Conservation (phyloP, 2,797 vertebrate genomes). For the Poeciliopsis presidionis region DNA sequence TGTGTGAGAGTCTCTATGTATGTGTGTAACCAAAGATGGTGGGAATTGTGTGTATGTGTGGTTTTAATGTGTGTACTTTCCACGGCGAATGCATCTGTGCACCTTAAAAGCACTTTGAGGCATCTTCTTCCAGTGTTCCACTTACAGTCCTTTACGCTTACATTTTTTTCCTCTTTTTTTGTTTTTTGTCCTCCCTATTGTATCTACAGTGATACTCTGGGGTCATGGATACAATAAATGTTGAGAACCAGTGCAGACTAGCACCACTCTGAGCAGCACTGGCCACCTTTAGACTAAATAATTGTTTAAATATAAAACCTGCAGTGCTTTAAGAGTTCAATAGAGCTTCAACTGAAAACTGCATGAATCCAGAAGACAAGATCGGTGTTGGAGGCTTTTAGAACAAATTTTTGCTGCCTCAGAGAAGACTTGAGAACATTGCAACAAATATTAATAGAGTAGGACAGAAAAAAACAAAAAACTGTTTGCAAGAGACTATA, state of each 20-base stretch:
- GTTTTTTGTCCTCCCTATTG: slow-evolving; percentile 34
- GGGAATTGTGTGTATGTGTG: neutral
- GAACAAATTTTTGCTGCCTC: neutral
- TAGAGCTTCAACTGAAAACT: slow-evolving; percentile 7
- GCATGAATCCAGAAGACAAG: neutral
- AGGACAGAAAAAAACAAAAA: neutral
- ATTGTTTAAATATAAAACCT: slow-evolving; percentile 29
- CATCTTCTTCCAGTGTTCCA: slow-evolving; percentile 55
- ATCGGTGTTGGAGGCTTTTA: neutral
- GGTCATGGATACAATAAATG: slow-evolving; percentile 61
- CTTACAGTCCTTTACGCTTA: slow-evolving; percentile 48
- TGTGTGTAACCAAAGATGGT: neutral
- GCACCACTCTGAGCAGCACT: neutral
- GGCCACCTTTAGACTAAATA: neutral
- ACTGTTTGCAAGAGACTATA: neutral
- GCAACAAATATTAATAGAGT: neutral
- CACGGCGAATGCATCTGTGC: slow-evolving; percentile 37
- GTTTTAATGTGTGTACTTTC: slow-evolving; percentile 20
- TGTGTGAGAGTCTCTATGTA: slow-evolving; percentile 16
- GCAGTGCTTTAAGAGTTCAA: neutral
- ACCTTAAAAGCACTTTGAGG: slow-evolving; percentile 70
- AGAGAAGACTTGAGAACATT: neutral
- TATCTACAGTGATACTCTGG: slow-evolving; percentile 38
- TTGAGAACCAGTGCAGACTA: slow-evolving; percentile 18
- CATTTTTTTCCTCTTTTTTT: slow-evolving; percentile 9